Evolutionary conservation across 2,888 invertebrate genomes (phyloP).

Genomic region (Euproctis similis): DNA sequence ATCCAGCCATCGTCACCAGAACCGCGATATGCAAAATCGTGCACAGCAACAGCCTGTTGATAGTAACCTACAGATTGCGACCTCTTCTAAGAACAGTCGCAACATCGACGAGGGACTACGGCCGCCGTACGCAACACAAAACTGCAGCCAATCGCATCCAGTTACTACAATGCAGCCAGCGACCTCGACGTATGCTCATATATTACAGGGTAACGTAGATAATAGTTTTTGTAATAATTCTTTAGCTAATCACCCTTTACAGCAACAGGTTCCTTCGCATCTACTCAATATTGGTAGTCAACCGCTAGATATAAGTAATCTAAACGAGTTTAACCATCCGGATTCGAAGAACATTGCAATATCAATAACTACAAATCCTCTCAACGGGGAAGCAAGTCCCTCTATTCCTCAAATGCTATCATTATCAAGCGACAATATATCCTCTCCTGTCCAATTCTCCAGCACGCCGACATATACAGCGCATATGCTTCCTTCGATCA

Average conservation of each 20-base stretch:
- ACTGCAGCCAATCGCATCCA: conserved; percentile 76
- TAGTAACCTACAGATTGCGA: conserved; percentile 69
- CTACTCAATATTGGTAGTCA: conserved; percentile 77
- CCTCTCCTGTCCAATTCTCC: conserved; percentile 74
- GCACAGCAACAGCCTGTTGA: conserved; percentile 65
- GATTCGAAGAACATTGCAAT: conserved; percentile 55
- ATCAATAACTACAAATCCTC: conserved; percentile 84
- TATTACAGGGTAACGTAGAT: conserved; percentile 75
- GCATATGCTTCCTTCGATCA: conserved; percentile 75
- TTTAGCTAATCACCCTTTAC: conserved; percentile 72
- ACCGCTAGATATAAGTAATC: conserved; percentile 66
- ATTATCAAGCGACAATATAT: conserved; percentile 83
- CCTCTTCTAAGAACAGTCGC: conserved; percentile 76
- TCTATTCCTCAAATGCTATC: conserved; percentile 91
- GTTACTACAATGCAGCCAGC: conserved; percentile 72
- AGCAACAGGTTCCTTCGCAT: conserved; percentile 73
- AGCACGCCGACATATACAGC: conserved; percentile 73
- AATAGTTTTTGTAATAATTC: conserved; percentile 75
- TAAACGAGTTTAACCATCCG: conserved; percentile 61
- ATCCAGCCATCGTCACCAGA: conserved; percentile 88
- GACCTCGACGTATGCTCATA: conserved; percentile 71
- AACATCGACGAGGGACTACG: conserved; percentile 71
- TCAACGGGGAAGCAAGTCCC: conserved; percentile 97
- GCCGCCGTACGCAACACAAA: conserved; percentile 66
- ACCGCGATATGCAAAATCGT: conserved; percentile 77